Evolutionary conservation across 2,797 vertebrate genomes (phyloP).

Genomic region (Limnodromus scolopaceus): DNA sequence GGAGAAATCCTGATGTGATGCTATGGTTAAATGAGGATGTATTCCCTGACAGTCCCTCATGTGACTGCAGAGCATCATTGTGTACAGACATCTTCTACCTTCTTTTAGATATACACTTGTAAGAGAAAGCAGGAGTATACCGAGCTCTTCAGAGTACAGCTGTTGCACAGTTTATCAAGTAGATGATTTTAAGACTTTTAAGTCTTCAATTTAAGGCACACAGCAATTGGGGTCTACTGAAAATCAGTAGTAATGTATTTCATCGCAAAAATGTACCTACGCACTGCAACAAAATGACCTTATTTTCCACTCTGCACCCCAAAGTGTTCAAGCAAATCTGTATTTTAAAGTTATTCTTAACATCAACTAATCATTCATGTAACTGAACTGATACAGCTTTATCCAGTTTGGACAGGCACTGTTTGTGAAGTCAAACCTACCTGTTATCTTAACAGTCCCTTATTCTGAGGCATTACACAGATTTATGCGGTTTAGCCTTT

Average conservation of each 20-base stretch:
- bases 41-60: not conserved
- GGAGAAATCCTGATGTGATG: not conserved
- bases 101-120: not conserved
- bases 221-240: not conserved
- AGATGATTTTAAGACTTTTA: not conserved
- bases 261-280: not conserved
- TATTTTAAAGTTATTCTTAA: not conserved
- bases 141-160: not conserved
- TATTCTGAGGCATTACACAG: conserved; percentile 10
- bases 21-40: not conserved
- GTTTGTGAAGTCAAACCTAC: not conserved
- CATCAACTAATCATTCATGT: not conserved
- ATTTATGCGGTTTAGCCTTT: conserved; percentile 62
- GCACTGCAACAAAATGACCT: not conserved
- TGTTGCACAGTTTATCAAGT: not conserved
- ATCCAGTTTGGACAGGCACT: not conserved
- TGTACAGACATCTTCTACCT: not conserved
- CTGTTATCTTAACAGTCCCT: not conserved
- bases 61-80: not conserved
- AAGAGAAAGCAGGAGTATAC: not conserved
- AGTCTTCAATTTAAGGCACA: not conserved
- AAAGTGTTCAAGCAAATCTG: not conserved
- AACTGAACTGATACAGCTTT: not conserved
- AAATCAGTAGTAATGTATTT: not conserved
- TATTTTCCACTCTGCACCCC: not conserved